These are phyloP conservation scores for Bombus pyrosoma DNA, from an alignment of 1,140 invertebrate species.

Conservation along the genomic window DNA sequence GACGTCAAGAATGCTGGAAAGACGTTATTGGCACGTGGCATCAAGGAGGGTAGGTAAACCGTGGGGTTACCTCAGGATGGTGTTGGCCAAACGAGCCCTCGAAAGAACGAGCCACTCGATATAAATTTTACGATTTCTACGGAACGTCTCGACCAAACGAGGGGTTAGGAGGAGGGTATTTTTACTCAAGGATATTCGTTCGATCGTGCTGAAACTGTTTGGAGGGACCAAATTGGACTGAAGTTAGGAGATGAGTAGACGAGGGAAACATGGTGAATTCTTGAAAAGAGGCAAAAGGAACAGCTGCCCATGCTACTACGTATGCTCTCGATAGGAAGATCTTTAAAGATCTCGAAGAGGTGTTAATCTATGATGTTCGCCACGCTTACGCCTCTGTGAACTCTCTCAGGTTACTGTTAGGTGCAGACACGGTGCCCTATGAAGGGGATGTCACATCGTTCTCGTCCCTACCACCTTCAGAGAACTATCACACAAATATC, in stretches of 20 bases:
- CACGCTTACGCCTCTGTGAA: slow-evolving; percentile 48
- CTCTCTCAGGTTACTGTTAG: slow-evolving; percentile 67
- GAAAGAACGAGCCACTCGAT: slow-evolving; percentile 18
- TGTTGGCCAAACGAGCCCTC: slow-evolving; percentile 32
- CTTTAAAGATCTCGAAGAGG: slow-evolving; percentile 44
- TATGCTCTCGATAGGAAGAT: neutral
- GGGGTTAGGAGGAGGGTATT: neutral
- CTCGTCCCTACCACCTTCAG: slow-evolving; percentile 65
- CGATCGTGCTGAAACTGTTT: neutral
- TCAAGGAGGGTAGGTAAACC: slow-evolving; percentile 46
- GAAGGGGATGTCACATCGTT: slow-evolving; percentile 74
- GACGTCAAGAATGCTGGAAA: slow-evolving; percentile 25
- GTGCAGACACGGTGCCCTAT: slow-evolving; percentile 54
- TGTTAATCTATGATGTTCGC: slow-evolving; percentile 43
- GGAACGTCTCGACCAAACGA: slow-evolving; percentile 11
- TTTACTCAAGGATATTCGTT: neutral
- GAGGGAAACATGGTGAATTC: neutral
- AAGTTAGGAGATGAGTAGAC: neutral
- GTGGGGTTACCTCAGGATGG: slow-evolving; percentile 26
- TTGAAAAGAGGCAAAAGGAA: neutral
- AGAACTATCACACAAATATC: slow-evolving; percentile 44
- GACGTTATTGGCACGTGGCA: slow-evolving; percentile 73
- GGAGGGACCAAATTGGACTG: neutral
- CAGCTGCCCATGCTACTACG: neutral
- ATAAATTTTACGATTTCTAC: slow-evolving; percentile 40